Conservation (phyloP, 1,140 invertebrate species). For the Aphelinus certus region DNA sequence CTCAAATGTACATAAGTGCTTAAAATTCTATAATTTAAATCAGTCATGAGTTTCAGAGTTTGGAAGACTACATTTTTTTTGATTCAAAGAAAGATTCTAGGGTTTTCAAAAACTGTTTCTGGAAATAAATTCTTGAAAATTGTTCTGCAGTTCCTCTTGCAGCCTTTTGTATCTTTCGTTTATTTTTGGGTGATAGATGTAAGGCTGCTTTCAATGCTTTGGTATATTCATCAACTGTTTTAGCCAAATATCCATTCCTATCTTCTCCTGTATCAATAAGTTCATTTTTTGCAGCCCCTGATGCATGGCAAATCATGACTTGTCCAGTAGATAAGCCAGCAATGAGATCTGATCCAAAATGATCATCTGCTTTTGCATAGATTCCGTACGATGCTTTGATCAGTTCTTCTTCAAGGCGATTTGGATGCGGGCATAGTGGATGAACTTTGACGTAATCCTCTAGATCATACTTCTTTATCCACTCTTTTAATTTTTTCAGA, state of each 20-base stretch:
- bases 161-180: slow-evolving; percentile 20
- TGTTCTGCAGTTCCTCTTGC: slow-evolving; percentile 30
- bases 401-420: slow-evolving; percentile 79
- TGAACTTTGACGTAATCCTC: slow-evolving; percentile 79
- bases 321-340: slow-evolving; percentile 97
- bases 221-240: slow-evolving; percentile 84
- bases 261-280: slow-evolving; percentile 83
- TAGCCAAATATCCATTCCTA: slow-evolving; percentile 84
- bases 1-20: too few species aligned
- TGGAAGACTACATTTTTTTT: background rate
- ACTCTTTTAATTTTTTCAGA: slow-evolving; percentile 84
- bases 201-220: slow-evolving; percentile 50
- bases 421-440: slow-evolving; percentile 90
- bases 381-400: slow-evolving; percentile 81
- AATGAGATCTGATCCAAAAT: slow-evolving; percentile 98
- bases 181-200: background rate
- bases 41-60: too few species aligned
- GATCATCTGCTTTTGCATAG: slow-evolving; percentile 99
- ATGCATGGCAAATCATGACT: slow-evolving; percentile 93
- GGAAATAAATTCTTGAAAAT: slow-evolving; percentile 16
- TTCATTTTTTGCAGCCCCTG: slow-evolving; percentile 91
- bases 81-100: slow-evolving; percentile 8
- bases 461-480: slow-evolving; percentile 83
- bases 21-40: too few species aligned
- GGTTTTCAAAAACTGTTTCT: slow-evolving; percentile 27